phyloP scores from a whole-genome alignment of 2,888 invertebrate species.

The Orgyia antiqua region DNA sequence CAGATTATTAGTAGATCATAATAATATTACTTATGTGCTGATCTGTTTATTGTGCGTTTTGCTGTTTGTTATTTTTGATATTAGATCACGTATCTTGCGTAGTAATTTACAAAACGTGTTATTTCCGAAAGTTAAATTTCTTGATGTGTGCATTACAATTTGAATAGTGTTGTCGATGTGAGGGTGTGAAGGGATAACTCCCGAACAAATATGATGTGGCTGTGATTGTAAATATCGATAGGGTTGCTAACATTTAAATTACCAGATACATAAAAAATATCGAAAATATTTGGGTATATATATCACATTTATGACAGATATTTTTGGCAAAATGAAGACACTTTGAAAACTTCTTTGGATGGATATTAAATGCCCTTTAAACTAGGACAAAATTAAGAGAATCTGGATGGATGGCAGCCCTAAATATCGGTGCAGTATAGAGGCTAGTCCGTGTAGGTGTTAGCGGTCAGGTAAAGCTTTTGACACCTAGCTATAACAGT shows the following conservation, averaged over 20 bases:
- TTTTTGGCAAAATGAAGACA: too few relatives aligned
- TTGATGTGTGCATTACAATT: conserved; percentile 59
- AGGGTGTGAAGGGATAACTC: conserved; percentile 73
- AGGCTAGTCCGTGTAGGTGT: conserved; percentile 56
- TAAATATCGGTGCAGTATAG: conserved; percentile 48
- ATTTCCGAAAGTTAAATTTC: conserved; percentile 43
- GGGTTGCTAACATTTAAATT: too few relatives aligned
- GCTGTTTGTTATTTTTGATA: conserved; percentile 15
- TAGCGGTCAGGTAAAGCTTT: conserved; percentile 73
- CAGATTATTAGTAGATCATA: too few relatives aligned
- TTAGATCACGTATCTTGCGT: conserved; percentile 20
- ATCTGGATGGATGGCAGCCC: too few relatives aligned
- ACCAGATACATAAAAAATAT: too few relatives aligned
- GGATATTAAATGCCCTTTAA: too few relatives aligned
- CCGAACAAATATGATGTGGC: conserved; percentile 62
- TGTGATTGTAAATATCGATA: conserved; percentile 44
- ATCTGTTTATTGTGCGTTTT: too few relatives aligned
- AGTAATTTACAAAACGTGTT: conserved; percentile 38
- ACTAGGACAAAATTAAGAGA: too few relatives aligned
- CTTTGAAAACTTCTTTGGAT: too few relatives aligned
- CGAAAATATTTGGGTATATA: too few relatives aligned
- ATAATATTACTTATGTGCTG: too few relatives aligned
- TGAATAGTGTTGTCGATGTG: conserved; percentile 56
- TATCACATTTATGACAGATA: too few relatives aligned
- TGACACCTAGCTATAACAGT: conserved; percentile 67